These are phyloP conservation scores for Campaea margaritaria DNA, from an alignment of 2,888 invertebrate species.

Conservation along the genomic window DNA sequence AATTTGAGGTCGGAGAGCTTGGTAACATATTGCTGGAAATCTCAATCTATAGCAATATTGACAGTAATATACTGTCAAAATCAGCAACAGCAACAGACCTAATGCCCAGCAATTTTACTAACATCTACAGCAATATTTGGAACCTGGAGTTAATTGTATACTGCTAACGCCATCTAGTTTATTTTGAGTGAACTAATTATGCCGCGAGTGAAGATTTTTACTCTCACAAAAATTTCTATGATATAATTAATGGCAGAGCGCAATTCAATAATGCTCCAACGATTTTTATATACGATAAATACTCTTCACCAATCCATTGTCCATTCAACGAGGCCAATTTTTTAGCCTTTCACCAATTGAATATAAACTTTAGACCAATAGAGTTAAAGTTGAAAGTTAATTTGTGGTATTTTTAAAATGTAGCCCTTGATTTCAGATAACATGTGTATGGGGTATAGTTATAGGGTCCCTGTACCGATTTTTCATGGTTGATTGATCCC, in stretches of 20 bases:
- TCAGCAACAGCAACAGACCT: no score
- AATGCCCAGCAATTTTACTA: no score
- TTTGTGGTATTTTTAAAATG: conserved; percentile 31
- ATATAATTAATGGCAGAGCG: conserved; percentile 72
- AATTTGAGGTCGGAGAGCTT: no score
- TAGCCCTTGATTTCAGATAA: conserved; percentile 34
- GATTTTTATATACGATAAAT: conserved; percentile 81
- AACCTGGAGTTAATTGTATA: background rate
- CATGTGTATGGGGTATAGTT: conserved; percentile 57
- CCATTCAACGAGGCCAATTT: conserved; percentile 66
- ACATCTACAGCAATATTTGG: no score
- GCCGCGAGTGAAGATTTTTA: background rate
- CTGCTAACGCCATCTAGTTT: conserved; percentile 8
- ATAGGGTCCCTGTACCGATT: conserved; percentile 50
- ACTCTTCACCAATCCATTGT: conserved; percentile 68
- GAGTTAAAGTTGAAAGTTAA: conserved; percentile 42
- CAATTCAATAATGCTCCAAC: conserved; percentile 79
- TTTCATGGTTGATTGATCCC: conserved; percentile 54
- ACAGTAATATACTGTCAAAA: no score
- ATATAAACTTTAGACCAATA: conserved; percentile 37
- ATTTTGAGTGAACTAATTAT: background rate
- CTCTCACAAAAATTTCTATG: conserved; percentile 49
- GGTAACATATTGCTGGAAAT: no score
- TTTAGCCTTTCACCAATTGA: conserved; percentile 34
- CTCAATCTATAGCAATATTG: no score